phyloP scores from a whole-genome alignment of 2,113 vertebrate genomes.

The Campylorhamphus procurvoides region DNA sequence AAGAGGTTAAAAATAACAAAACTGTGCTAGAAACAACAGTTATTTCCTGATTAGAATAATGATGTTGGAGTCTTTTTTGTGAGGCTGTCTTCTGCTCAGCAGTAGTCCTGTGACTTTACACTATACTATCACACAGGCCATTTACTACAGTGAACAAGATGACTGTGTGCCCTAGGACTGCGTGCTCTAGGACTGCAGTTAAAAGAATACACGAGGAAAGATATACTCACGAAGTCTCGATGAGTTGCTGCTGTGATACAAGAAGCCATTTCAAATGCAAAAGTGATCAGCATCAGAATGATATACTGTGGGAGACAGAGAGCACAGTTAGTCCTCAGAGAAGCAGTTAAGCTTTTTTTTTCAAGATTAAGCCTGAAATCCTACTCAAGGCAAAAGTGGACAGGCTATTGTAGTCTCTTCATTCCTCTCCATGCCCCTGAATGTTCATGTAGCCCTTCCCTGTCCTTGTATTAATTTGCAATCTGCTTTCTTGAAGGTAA shows the following conservation, averaged over 20 bases:
- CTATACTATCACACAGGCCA: background rate
- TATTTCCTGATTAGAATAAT: background rate
- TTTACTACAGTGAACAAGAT: background rate
- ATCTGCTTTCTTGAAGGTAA: background rate
- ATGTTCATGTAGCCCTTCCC: background rate
- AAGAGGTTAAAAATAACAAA: background rate
- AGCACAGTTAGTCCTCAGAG: background rate
- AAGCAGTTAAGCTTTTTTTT: background rate
- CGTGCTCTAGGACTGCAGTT: background rate
- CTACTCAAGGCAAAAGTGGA: background rate
- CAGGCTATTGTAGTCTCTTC: background rate
- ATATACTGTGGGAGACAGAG: slow-evolving; percentile 73
- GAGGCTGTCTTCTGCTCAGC: background rate
- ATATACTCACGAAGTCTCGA: slow-evolving; percentile 77
- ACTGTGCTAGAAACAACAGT: background rate
- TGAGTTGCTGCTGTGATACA: slow-evolving; percentile 79
- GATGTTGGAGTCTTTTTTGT: background rate
- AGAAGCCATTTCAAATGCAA: slow-evolving; percentile 82
- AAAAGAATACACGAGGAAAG: background rate
- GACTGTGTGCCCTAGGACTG: background rate
- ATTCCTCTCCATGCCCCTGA: background rate
- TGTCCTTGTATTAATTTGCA: background rate
- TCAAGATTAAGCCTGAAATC: background rate
- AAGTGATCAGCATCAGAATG: slow-evolving; percentile 81
- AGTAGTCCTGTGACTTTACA: background rate